Evolutionary conservation across 2,888 invertebrate species (phyloP).

Genomic region (Meghimatium bilineatum): DNA sequence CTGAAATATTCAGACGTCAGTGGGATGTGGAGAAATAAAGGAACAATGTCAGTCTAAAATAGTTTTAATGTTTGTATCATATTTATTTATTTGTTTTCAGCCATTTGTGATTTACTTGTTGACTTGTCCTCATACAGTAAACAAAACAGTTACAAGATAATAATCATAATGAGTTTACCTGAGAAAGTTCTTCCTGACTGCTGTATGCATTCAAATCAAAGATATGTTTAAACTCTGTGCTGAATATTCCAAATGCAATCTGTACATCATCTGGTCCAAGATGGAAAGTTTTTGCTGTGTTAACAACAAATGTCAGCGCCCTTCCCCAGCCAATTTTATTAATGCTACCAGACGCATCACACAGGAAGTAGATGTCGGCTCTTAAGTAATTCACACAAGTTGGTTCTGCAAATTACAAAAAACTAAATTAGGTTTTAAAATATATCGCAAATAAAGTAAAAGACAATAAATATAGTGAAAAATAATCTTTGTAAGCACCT

Average conservation of each 20-base stretch:
- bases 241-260: slow-evolving; percentile 8
- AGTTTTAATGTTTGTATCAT: too few species aligned
- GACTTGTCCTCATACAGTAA: too few species aligned
- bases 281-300: neutral
- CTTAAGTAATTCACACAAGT: neutral
- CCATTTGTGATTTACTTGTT: too few species aligned
- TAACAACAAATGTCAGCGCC: neutral
- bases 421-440: too few species aligned
- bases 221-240: neutral
- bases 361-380: neutral
- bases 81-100: too few species aligned
- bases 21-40: too few species aligned
- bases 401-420: neutral
- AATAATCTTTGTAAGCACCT: too few species aligned
- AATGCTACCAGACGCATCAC: neutral
- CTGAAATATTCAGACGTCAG: too few species aligned
- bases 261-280: neutral
- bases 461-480: too few species aligned
- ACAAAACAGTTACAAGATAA: too few species aligned
- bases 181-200: neutral
- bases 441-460: too few species aligned
- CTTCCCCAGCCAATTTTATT: neutral
- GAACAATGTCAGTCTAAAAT: too few species aligned
- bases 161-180: neutral
- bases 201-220: neutral